phyloP scores from a whole-genome alignment of 23 tunicate genomes.

The Phallusia fumigata region DNA sequence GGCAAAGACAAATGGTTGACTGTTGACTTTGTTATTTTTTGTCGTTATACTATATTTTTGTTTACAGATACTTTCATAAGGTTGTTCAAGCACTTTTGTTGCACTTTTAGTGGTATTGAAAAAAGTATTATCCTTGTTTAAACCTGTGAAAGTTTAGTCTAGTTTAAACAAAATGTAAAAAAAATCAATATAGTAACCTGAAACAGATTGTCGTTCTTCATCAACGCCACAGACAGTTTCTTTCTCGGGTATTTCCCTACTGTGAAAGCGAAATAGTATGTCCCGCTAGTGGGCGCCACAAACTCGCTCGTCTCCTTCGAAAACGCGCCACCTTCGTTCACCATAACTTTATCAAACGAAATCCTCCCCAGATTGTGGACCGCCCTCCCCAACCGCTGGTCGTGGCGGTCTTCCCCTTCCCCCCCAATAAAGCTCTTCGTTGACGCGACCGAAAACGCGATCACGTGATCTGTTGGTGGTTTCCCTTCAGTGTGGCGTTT shows the following conservation, averaged over 20 bases:
- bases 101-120: no score
- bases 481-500: background rate
- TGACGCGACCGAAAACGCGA: slow-evolving; percentile 79
- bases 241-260: slow-evolving; percentile 81
- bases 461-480: background rate
- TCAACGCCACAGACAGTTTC: slow-evolving; percentile 73
- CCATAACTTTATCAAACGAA: slow-evolving; percentile 54
- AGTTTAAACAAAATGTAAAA: no score
- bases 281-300: slow-evolving; percentile 71
- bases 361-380: slow-evolving; percentile 35
- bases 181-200: slow-evolving; percentile 38
- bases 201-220: slow-evolving; percentile 72
- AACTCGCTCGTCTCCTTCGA: slow-evolving; percentile 31
- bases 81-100: no score
- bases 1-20: no score
- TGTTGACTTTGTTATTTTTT: no score
- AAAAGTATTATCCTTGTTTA: no score
- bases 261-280: slow-evolving; percentile 61
- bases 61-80: no score
- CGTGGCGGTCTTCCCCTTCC: background rate
- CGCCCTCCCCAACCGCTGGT: slow-evolving; percentile 13
- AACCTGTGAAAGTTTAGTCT: no score
- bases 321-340: slow-evolving; percentile 44
- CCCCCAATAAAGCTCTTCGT: slow-evolving; percentile 61
- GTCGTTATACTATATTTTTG: no score